A percentile compares a stretch with the other conserved stretches of the same genome.
phyloP scores from a whole-genome alignment of 2,797 vertebrate genomes.

The Gymnoscopelus braueri region DNA sequence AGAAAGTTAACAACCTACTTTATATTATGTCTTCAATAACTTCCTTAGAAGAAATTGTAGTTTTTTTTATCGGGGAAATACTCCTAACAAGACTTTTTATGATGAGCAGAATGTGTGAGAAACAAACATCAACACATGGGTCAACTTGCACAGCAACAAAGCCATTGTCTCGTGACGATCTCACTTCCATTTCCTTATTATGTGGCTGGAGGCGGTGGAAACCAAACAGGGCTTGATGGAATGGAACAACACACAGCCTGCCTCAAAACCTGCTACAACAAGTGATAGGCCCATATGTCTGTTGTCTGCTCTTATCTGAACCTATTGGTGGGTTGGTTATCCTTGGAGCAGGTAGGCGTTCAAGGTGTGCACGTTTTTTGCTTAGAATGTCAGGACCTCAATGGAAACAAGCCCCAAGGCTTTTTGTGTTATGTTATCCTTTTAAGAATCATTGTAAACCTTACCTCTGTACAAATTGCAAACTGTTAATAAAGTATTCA shows the following conservation, averaged over 20 bases:
- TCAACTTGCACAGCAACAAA: constrained; percentile 73
- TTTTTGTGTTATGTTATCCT: no score
- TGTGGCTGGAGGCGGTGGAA: constrained; percentile 77
- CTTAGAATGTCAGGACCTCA: no score
- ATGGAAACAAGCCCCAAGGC: no score
- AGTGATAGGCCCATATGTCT: background rate
- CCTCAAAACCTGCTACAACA: constrained; percentile 28
- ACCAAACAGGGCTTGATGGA: constrained; percentile 56
- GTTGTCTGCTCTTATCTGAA: no score
- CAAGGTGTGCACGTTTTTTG: no score
- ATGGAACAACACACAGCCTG: constrained; percentile 7
- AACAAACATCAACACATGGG: constrained; percentile 68
- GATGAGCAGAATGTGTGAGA: constrained; percentile 14
- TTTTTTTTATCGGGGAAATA: background rate
- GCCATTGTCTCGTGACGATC: constrained; percentile 76
- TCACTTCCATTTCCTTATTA: constrained; percentile 86
- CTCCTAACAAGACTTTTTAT: background rate
- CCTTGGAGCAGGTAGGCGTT: no score
- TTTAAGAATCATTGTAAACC: no score
- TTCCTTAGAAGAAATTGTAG: constrained; percentile 18
- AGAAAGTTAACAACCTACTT: background rate
- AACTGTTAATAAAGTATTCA: no score
- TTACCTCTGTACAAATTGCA: no score
- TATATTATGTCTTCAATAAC: constrained; percentile 5
- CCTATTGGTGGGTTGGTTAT: no score